Evolutionary conservation across 1,140 invertebrate genomes (phyloP).

Genomic region (Acromyrmex echinatior): DNA sequence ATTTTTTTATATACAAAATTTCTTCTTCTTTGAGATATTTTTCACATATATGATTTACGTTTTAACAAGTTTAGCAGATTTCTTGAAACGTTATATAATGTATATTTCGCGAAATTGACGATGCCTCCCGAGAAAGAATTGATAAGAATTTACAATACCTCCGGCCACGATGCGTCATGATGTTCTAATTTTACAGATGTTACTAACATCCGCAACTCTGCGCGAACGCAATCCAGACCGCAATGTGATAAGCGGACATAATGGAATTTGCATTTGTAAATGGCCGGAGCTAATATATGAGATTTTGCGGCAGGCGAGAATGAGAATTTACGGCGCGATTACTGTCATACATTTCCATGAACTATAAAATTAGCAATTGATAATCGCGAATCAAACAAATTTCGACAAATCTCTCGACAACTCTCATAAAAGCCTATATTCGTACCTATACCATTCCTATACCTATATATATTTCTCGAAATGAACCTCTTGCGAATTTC

Average conservation of each 20-base stretch:
- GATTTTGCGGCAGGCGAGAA: constrained; percentile 36
- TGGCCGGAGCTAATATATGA: constrained; percentile 20
- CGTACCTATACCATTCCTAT: neutral
- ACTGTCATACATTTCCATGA: neutral
- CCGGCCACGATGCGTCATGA: neutral
- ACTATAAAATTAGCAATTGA: constrained; percentile 27
- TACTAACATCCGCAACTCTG: constrained; percentile 6
- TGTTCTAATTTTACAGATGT: constrained; percentile 51
- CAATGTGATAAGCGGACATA: constrained; percentile 43
- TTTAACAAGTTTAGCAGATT: neutral
- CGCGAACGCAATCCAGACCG: constrained; percentile 25
- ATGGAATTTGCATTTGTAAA: constrained; percentile 53
- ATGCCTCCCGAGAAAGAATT: neutral
- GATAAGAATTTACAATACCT: constrained; percentile 8
- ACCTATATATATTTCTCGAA: neutral
- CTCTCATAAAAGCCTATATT: neutral
- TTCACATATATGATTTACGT: neutral
- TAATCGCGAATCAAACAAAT: constrained; percentile 31
- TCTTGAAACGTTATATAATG: neutral
- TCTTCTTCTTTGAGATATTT: neutral
- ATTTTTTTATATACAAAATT: neutral
- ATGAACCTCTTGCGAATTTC: neutral
- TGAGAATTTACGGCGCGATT: constrained; percentile 31
- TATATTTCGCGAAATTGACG: neutral
- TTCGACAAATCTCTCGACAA: constrained; percentile 9